These are phyloP conservation scores for Drosophila bipectinata DNA, from an alignment of 1,140 invertebrate species.

Conservation along the genomic window DNA sequence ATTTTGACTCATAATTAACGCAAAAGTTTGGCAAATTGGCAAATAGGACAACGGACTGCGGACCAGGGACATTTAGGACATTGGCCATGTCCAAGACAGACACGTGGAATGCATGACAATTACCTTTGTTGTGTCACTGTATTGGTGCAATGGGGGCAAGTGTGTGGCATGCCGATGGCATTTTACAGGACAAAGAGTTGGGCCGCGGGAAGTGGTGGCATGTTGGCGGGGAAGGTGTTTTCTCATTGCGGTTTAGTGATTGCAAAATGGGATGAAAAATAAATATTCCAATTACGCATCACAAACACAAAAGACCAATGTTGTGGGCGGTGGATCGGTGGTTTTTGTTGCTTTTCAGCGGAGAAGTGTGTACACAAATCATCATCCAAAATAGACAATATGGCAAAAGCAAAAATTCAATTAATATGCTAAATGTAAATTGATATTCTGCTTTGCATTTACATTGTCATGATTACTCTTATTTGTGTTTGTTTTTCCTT, in stretches of 20 bases:
- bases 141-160: constrained; percentile 5
- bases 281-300: constrained; percentile 74
- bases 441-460: constrained; percentile 65
- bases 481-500: constrained; percentile 39
- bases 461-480: constrained; percentile 44
- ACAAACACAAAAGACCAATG: constrained; percentile 31
- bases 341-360: not conserved
- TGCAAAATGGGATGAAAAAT: constrained; percentile 74
- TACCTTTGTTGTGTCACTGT: constrained; percentile 54
- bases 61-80: constrained; percentile 29
- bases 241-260: constrained; percentile 67
- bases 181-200: constrained; percentile 26
- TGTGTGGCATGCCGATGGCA: constrained; percentile 41
- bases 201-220: not conserved
- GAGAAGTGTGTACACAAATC: constrained; percentile 39
- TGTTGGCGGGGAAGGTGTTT: constrained; percentile 6
- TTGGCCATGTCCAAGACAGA: constrained; percentile 37
- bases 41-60: constrained; percentile 42
- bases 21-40: constrained; percentile 76
- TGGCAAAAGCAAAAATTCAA: constrained; percentile 75
- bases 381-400: constrained; percentile 51
- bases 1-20: constrained; percentile 79
- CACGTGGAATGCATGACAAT: constrained; percentile 62
- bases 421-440: constrained; percentile 81
- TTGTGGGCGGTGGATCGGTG: not conserved